These are phyloP conservation scores for Hydraecia micacea DNA, from an alignment of 2,888 invertebrate species.

Conservation along the genomic window DNA sequence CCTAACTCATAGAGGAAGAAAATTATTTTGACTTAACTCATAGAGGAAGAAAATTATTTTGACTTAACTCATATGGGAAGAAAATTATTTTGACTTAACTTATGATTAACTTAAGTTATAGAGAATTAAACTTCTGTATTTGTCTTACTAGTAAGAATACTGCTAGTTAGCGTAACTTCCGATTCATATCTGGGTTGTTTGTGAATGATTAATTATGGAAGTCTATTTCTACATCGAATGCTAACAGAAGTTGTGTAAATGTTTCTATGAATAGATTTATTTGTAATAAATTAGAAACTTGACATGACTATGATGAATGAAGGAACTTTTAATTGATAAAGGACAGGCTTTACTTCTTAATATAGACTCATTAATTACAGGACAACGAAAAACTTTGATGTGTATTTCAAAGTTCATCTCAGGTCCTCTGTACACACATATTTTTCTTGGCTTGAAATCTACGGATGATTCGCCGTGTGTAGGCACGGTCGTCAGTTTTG, in stretches of 20 bases:
- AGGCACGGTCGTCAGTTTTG: background rate
- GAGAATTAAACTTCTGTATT: background rate
- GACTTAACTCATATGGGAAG: background rate
- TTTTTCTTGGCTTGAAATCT: background rate
- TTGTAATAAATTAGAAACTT: slow-evolving; percentile 2
- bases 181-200: background rate
- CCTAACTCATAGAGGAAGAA: background rate
- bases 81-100: background rate
- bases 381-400: background rate
- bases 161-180: background rate
- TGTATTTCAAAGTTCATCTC: background rate
- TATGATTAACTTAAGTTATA: background rate
- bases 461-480: background rate
- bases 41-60: background rate
- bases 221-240: background rate
- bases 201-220: slow-evolving; percentile 19
- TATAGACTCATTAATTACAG: background rate
- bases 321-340: background rate
- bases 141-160: background rate
- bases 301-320: background rate
- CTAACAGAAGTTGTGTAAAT: background rate
- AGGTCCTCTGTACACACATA: background rate
- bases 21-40: background rate
- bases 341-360: background rate
- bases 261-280: background rate